Base-by-base conservation (phyloP, 2,113 vertebrate genomes). In the Paratilapia polleni region DNA sequence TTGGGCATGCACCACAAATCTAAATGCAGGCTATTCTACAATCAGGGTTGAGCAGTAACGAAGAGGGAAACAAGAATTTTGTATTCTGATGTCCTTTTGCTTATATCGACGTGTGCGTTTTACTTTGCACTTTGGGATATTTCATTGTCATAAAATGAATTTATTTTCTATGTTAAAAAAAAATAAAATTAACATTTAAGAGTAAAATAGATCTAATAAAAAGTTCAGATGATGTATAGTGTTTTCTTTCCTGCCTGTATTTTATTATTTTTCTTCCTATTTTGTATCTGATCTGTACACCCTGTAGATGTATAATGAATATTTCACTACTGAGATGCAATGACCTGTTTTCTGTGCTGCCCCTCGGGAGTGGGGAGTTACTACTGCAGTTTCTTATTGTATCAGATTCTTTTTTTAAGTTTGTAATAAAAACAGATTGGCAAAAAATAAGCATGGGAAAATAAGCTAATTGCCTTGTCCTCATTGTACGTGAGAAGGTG, bases 381-480 rank as follows among this genome's bases (percentile, higher is more conserved):
- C 92, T 95, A 93, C 92, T 93, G 94, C 93, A 91, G 92, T 96
- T 96, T 96, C 94, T 94, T 95, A 95, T 94, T 95, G 94, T 95
- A 94, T 94, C 85, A 68, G 84, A 94, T 94, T 95, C 91, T 95
- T 95, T 96, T 77, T 96, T 95, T 95, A 95, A 93, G 93, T 96
- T 95, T 95, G 92, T 96, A 96, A 96, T 96, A 96, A 95, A 95
- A 91, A 76, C 77, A 88, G 91, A 93, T 89, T 93, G 92, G 90
- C 91, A 91, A 94, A 93, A 89, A 87, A 88, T 28, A 92, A 91
- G 94, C 95, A 95, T 95, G 94, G 66, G 91, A 87, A 94, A 92
- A 91, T 80, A 91, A 92, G 28, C 26, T 83, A 5, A 80, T 86
- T 86, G 91, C 86, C 86, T 91, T 59, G 57, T 90, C 85, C 43